Percentiles rank a stretch among this genome's conserved stretches.
These are phyloP conservation scores for Glyphotaelius pellucidus DNA, from an alignment of 2,888 invertebrate species.

Conservation along the genomic window DNA sequence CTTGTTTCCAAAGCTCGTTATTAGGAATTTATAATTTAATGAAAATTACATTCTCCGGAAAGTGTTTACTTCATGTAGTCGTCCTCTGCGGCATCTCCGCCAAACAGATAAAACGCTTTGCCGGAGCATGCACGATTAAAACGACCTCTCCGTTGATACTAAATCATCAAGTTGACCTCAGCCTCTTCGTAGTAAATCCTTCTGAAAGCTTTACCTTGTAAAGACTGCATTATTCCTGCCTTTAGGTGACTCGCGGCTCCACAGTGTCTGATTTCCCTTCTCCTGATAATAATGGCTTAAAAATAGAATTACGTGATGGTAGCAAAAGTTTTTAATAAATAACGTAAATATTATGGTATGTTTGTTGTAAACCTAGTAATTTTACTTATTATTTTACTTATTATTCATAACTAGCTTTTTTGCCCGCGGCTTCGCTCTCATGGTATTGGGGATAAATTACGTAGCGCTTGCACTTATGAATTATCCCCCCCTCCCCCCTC, in stretches of 20 bases:
- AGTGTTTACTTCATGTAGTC: neutral
- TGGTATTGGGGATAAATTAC: too few species aligned
- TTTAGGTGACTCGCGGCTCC: neutral
- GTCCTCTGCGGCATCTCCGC: neutral
- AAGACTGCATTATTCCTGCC: neutral
- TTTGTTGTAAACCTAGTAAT: too few species aligned
- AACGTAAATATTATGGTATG: too few species aligned
- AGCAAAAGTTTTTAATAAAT: neutral
- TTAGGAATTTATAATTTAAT: neutral
- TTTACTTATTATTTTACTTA: too few species aligned
- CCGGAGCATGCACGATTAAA: neutral
- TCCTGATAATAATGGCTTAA: neutral
- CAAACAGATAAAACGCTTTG: neutral
- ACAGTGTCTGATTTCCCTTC: neutral
- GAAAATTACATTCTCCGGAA: neutral
- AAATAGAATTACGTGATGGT: neutral
- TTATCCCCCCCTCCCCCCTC: too few species aligned
- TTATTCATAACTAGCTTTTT: too few species aligned
- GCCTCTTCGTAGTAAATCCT: neutral
- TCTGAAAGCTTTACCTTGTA: slow-evolving; percentile 25
- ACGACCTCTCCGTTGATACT: neutral
- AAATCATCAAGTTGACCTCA: slow-evolving; percentile 6
- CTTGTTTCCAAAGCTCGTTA: neutral
- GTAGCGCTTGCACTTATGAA: too few species aligned
- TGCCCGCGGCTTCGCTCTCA: too few species aligned